A percentile compares a stretch with the other conserved stretches of the same genome.
Evolutionary conservation across 2,888 invertebrate genomes (phyloP).

Genomic region (Tetramorium bicarinatum): DNA sequence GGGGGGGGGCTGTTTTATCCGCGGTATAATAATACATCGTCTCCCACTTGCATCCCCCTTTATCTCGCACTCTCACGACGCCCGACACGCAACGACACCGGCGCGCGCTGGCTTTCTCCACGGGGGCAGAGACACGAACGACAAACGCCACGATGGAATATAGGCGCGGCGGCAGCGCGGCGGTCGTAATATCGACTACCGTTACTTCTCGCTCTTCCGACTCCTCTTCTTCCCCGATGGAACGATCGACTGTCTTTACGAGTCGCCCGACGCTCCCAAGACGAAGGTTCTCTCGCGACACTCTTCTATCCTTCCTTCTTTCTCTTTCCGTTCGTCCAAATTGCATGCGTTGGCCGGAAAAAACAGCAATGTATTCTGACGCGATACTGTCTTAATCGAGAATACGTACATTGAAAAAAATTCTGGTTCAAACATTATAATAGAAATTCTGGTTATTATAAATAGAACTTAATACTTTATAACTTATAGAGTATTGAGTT

Average conservation of each 20-base stretch:
- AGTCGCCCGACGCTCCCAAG: slow-evolving; percentile 16
- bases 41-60: slow-evolving; percentile 3
- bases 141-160: slow-evolving; percentile 66
- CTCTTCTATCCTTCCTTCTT: not conserved
- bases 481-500: too few relatives aligned
- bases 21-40: slow-evolving; percentile 31
- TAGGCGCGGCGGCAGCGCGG: slow-evolving; percentile 69
- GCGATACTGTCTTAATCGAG: not conserved
- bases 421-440: too few relatives aligned
- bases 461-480: too few relatives aligned
- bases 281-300: not conserved
- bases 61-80: slow-evolving; percentile 39
- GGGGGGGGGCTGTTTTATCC: not conserved
- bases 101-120: slow-evolving; percentile 67
- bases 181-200: slow-evolving; percentile 76
- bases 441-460: too few relatives aligned
- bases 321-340: not conserved
- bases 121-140: slow-evolving; percentile 56
- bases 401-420: not conserved
- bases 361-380: not conserved
- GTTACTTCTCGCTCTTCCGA: slow-evolving; percentile 75
- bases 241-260: slow-evolving; percentile 37
- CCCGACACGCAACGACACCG: slow-evolving; percentile 52
- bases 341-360: not conserved
- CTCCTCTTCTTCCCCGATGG: slow-evolving; percentile 45